Conservation (phyloP, 2,888 invertebrate genomes). For the Nomada fucata region DNA sequence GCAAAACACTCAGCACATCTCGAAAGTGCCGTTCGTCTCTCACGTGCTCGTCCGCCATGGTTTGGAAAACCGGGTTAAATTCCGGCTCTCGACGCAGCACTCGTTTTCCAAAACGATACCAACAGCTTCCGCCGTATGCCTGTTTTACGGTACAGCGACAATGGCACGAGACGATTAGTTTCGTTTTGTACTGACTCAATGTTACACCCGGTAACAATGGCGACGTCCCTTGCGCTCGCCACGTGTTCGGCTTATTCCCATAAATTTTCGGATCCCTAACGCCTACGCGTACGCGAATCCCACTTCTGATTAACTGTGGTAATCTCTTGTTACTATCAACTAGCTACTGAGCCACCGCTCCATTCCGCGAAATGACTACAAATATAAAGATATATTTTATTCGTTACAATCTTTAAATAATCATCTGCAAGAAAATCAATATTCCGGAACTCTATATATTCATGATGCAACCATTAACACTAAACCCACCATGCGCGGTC, state of each 20-base stretch:
- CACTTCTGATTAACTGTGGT: not conserved
- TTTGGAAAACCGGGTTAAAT: not conserved
- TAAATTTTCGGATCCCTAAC: not conserved
- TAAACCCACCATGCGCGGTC: not conserved
- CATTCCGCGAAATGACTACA: too few relatives aligned
- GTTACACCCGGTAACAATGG: not conserved
- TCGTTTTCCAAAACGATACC: not conserved
- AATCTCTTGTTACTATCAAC: too few relatives aligned
- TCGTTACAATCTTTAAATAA: not conserved
- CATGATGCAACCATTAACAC: not conserved
- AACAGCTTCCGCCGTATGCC: not conserved
- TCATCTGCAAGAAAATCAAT: too few relatives aligned
- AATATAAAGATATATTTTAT: not conserved
- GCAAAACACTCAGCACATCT: not conserved
- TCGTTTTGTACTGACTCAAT: not conserved
- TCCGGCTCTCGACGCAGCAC: not conserved
- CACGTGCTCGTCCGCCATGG: not conserved
- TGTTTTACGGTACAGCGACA: not conserved
- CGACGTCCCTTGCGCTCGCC: not conserved
- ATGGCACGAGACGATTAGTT: not conserved
- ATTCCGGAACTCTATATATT: too few relatives aligned
- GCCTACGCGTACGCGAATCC: not conserved
- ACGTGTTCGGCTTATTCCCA: not conserved
- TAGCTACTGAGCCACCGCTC: too few relatives aligned
- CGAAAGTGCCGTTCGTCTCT: constrained; percentile 4